Evolutionary conservation across 2,113 vertebrate species (phyloP).

Genomic region (Mionectes macconnelli): DNA sequence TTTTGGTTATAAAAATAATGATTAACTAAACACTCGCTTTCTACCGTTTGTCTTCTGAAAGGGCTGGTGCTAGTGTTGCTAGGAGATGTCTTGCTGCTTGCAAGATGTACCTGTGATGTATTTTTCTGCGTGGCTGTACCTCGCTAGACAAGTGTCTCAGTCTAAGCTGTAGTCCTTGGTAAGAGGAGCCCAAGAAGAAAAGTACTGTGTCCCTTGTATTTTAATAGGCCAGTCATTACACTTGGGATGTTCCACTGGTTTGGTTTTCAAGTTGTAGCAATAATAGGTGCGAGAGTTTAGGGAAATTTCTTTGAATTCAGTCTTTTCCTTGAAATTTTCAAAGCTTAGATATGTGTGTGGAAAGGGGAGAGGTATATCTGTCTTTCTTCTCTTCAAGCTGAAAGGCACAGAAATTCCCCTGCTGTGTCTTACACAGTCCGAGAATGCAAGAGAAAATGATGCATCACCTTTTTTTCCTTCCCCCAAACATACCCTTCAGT

Average conservation of each 20-base stretch:
- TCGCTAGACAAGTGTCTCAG: background rate
- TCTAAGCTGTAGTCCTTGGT: background rate
- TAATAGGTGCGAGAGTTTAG: background rate
- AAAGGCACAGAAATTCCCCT: background rate
- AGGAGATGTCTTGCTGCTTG: background rate
- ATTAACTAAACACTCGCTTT: background rate
- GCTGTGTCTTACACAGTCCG: background rate
- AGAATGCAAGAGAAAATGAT: background rate
- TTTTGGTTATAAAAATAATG: slow-evolving; percentile 8
- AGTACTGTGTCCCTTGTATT: background rate
- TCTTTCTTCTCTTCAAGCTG: background rate
- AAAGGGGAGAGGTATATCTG: background rate
- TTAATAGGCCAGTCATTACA: background rate
- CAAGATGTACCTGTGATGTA: background rate
- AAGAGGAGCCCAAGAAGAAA: background rate
- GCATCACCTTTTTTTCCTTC: background rate
- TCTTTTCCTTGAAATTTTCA: background rate
- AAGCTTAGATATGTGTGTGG: background rate
- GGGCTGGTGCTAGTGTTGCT: background rate
- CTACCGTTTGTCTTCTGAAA: background rate
- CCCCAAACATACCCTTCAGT: background rate
- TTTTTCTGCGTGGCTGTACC: background rate
- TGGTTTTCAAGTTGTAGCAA: background rate
- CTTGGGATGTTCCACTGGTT: background rate
- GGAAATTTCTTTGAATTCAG: background rate